Evolutionary conservation across 2,113 vertebrate genomes (phyloP), one percentile per base, ranked within the genome.

Genomic region (Tympanuchus pallidicinctus): DNA sequence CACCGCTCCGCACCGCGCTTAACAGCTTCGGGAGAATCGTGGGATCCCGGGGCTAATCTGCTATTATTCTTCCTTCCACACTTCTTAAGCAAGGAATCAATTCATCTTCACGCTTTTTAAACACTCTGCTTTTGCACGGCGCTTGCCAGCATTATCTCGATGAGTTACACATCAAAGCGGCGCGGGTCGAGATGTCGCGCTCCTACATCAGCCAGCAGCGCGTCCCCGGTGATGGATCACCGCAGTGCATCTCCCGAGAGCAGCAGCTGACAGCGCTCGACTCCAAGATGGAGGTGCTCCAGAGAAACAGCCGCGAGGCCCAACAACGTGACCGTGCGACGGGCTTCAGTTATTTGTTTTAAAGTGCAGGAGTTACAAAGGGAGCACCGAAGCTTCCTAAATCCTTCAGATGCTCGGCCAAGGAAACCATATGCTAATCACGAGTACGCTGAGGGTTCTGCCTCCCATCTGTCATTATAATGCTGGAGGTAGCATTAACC

Each of bases 141-240:
- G 93, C 93, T 93, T 94, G 86, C 92, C 93, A 90, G 88, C 91
- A 95, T 97, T 95, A 97, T 95, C 95, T 94, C 50, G 93, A 93
- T 90, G 94, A 97, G 95, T 94, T 97, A 82, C 8, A 94, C 69
- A 97, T 96, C 92, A 95, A 95, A 97, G 85, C 63, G 83, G 24
- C 72, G 5, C 63, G 64, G 92, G 88, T 86, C 64, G 17, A n/a
- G 34, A 34, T 27, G 89, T 56, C 52, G 60, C 11, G 56, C 88
- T 95, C 56, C 70, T 84, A 87, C 90, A 93, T 81, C 91, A 95
- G 77, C 83, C 83, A n/a, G 81, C 67, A 34, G 2, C 82, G 32
- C 36, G 70, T 76, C 89, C 82, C 64, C 43, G 0, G 45, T 89
- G 94, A 96, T 50, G 82, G 88, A 95, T 61, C 8, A 81, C 73